Percentiles rank a stretch among this genome's conserved stretches.
These are phyloP conservation scores for Psilopogon haemacephalus DNA, from an alignment of 2,113 vertebrate species.

Conservation along the genomic window DNA sequence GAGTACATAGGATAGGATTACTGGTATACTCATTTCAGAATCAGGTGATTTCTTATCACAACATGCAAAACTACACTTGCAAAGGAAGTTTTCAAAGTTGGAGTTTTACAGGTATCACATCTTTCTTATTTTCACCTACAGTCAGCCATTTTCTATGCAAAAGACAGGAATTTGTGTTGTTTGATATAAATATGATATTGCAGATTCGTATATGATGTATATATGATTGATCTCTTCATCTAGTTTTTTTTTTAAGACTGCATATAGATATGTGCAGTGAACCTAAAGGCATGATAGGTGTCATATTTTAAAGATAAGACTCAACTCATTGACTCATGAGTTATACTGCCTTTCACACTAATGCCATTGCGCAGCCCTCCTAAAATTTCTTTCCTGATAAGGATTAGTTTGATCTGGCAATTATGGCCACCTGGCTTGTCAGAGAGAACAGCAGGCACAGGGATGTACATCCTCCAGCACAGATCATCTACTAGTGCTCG, in stretches of 20 bases:
- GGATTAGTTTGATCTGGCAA: not conserved
- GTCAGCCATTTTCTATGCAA: not conserved
- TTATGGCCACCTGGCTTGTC: not conserved
- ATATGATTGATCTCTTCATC: not conserved
- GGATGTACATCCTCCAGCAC: rapidly evolving
- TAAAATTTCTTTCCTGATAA: not conserved
- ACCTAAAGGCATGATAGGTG: not conserved
- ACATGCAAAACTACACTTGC: not conserved
- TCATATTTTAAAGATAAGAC: not conserved
- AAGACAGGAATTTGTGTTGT: not conserved
- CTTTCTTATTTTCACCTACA: not conserved
- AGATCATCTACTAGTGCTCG: not conserved
- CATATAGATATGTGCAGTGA: not conserved
- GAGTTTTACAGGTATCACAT: not conserved
- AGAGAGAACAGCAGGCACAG: not conserved
- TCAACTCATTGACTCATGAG: not conserved
- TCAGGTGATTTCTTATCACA: not conserved
- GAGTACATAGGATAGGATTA: not conserved
- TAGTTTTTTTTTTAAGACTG: not conserved
- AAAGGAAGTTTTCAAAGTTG: not conserved
- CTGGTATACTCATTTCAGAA: not conserved
- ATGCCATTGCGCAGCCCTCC: not conserved
- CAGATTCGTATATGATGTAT: not conserved
- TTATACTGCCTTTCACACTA: not conserved
- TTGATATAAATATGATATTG: not conserved